phyloP scores from a whole-genome alignment of 2,888 invertebrate species.

The Ormyrus rosae region DNA sequence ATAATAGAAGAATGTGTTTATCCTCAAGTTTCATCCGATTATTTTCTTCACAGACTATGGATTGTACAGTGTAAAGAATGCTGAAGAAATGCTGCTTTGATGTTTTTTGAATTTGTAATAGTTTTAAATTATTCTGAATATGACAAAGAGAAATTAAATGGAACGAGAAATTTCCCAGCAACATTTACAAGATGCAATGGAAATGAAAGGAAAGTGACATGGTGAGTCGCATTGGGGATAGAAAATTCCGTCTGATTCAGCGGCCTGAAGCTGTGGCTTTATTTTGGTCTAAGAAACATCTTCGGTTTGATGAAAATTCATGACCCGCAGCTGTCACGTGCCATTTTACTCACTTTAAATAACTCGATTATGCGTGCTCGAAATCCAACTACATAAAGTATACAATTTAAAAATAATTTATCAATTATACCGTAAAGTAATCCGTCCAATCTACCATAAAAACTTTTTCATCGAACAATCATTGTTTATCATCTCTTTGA shows the following conservation, averaged over 20 bases:
- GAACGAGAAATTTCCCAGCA: too few relatives aligned
- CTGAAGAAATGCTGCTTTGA: too few relatives aligned
- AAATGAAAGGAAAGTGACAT: too few relatives aligned
- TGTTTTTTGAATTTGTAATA: too few relatives aligned
- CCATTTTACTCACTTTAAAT: constrained; percentile 27
- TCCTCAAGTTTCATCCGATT: constrained; percentile 17
- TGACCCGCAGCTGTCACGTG: constrained; percentile 49
- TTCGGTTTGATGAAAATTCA: constrained; percentile 45
- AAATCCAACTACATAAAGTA: constrained; percentile 22
- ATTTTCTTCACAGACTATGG: neutral
- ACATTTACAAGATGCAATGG: too few relatives aligned
- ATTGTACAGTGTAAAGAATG: too few relatives aligned
- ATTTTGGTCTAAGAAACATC: constrained; percentile 31
- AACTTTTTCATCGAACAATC: too few relatives aligned
- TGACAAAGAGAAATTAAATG: too few relatives aligned
- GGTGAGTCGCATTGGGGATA: too few relatives aligned
- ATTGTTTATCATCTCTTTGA: too few relatives aligned
- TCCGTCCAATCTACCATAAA: neutral
- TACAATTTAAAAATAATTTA: constrained; percentile 31
- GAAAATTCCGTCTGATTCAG: too few relatives aligned
- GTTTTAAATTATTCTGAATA: too few relatives aligned
- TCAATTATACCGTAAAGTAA: neutral
- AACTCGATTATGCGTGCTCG: constrained; percentile 40
- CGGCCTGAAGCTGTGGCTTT: neutral
- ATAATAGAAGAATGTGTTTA: neutral